Base-by-base conservation (phyloP, 2,797 vertebrate genomes). In the Gallinago solitaria region DNA sequence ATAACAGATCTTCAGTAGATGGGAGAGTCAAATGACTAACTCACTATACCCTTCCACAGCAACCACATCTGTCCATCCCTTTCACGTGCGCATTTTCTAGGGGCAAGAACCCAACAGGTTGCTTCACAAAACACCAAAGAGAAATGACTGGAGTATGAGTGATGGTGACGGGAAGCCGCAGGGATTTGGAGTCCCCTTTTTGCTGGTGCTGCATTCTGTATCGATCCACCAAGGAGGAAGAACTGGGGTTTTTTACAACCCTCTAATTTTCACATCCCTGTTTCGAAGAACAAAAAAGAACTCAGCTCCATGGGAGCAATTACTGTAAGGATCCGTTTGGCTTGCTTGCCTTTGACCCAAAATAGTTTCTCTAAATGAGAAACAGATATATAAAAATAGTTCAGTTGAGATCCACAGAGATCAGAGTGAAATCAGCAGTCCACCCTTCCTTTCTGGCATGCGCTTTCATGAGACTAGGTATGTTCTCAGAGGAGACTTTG, bases 401-500 rank as follows among this genome's bases (percentile, higher is more conserved):
- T 78, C 61, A 25, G 33, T 28, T 73, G 17, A 76, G 64, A 76
- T 63, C 32, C 61, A 37, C 24, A 85, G 89, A 50, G 83, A 83
- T 51, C 21, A 43, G 79, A 88, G 24, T 6, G 19, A 78, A 86
- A 90, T 75, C 56, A 83, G 43, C 41, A 95, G 53, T 30, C 84
- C 63, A 67, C 81, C 77, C 87, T 95, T 97, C 61, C 64, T 39
- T 89, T 74, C 77, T 84, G 92, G 79, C 71, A 85, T 32, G 56
- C 20, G 10, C 16, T 27, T 93, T 57, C 73, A 67, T 9, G 41
- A 57, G 50, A 73, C 82, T 59, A 23, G 56, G 85, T 59, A 41
- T 24, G 17, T n/a, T 89, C 61, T 76, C 10, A 7, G 71, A 91
- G 51, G 30, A 75, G 50, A 12, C 21, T 48, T 50, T 73, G 60